Evolutionary conservation across 2,888 invertebrate species (phyloP).

Genomic region (Bimastos eiseni): DNA sequence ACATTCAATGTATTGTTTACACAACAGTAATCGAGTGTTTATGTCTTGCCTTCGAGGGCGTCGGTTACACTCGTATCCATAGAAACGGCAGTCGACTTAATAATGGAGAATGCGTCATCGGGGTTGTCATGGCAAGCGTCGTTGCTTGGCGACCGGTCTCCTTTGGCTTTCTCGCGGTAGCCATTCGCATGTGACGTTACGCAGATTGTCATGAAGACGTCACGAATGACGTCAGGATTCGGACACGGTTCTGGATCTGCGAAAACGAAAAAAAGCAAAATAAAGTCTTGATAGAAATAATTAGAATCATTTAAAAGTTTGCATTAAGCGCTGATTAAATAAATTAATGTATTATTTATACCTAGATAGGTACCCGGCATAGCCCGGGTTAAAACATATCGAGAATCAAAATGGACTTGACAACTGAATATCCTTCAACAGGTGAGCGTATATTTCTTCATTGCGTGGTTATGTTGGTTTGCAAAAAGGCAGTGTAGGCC

Average conservation of each 20-base stretch:
- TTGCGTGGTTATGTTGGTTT: too few species aligned
- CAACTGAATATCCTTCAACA: too few species aligned
- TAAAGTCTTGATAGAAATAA: not conserved
- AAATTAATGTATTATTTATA: too few species aligned
- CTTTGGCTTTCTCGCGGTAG: not conserved
- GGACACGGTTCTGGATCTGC: not conserved
- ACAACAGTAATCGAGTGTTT: not conserved
- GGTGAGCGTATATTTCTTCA: too few species aligned
- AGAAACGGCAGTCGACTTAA: not conserved
- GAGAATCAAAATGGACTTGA: too few species aligned
- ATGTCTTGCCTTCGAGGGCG: not conserved
- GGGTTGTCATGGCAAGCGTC: not conserved
- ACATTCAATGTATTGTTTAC: too few species aligned
- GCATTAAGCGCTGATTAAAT: too few species aligned
- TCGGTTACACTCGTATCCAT: not conserved
- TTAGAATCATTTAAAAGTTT: too few species aligned
- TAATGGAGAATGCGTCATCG: not conserved
- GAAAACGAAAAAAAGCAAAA: not conserved
- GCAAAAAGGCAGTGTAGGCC: too few species aligned
- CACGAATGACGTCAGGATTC: conserved; percentile 21
- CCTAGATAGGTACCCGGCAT: too few species aligned
- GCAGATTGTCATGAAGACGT: conserved; percentile 24
- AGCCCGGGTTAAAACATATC: too few species aligned
- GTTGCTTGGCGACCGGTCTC: conserved; percentile 1
- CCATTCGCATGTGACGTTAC: not conserved